phyloP scores from a whole-genome alignment of 2,113 vertebrate genomes.

The Maccullochella peelii region DNA sequence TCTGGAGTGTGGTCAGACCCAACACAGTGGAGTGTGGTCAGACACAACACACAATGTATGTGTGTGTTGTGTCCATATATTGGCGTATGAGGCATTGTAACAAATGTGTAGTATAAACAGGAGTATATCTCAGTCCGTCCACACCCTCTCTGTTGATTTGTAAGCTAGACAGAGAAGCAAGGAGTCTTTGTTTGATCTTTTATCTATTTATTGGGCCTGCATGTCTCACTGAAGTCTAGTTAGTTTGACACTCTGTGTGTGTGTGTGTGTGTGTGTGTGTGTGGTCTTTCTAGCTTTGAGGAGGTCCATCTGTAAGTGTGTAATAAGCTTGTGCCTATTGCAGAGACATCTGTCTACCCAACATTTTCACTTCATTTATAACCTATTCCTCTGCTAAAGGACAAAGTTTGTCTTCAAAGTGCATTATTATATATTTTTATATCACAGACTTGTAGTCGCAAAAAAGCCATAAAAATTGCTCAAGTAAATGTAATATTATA shows the following conservation, averaged over 20 bases:
- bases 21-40: constrained; percentile 57
- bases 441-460: not conserved
- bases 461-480: not conserved
- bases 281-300: constrained; percentile 50
- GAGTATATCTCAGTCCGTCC: constrained; percentile 7
- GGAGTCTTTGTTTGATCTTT: constrained; percentile 48
- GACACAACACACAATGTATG: no score
- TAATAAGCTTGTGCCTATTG: constrained; percentile 20
- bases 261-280: constrained; percentile 15
- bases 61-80: not conserved
- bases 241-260: constrained; percentile 50
- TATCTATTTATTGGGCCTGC: constrained; percentile 58
- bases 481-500: not conserved
- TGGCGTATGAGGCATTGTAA: not conserved
- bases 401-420: not conserved
- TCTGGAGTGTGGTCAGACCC: constrained; percentile 59
- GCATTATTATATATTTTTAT: not conserved
- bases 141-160: constrained; percentile 31
- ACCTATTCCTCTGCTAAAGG: not conserved
- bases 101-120: constrained; percentile 28
- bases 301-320: constrained; percentile 47
- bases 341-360: not conserved
- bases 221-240: constrained; percentile 53
- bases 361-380: constrained; percentile 5
- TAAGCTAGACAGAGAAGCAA: not conserved